These are phyloP conservation scores for Poliocrania exsul DNA, from an alignment of 2,797 vertebrate genomes.

Conservation along the genomic window DNA sequence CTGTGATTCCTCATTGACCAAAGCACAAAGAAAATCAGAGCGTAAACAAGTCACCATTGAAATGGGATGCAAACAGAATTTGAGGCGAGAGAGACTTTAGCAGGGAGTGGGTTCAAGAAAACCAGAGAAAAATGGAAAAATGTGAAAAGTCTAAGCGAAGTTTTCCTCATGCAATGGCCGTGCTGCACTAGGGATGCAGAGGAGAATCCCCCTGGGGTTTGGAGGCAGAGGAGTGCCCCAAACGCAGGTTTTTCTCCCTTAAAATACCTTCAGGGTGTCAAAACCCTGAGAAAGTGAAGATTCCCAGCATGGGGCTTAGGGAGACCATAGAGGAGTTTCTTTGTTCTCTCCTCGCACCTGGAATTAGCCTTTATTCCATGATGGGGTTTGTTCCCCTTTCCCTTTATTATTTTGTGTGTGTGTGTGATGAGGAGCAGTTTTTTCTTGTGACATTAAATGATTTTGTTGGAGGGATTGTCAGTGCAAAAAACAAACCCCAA, in stretches of 20 bases:
- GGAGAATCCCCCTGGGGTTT: rapidly evolving
- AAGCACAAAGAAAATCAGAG: not conserved
- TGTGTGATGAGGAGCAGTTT: rapidly evolving
- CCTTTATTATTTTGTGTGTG: not conserved
- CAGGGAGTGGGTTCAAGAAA: not conserved
- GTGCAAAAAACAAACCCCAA: rapidly evolving
- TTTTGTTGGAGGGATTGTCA: not conserved
- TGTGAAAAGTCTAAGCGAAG: rapidly evolving
- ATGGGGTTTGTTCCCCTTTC: rapidly evolving
- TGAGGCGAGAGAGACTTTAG: not conserved
- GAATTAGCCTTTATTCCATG: not conserved
- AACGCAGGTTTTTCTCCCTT: not conserved
- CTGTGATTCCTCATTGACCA: not conserved
- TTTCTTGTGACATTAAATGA: rapidly evolving
- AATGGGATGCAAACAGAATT: not conserved
- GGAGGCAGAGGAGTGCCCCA: not conserved
- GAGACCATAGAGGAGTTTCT: rapidly evolving
- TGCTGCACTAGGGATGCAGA: not conserved
- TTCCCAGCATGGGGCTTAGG: not conserved
- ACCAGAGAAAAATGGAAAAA: not conserved
- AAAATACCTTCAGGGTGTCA: not conserved
- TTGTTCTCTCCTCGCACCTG: slow-evolving; percentile 4
- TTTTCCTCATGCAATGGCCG: not conserved
- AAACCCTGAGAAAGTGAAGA: not conserved
- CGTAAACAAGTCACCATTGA: not conserved